Conservation (phyloP, 2,888 invertebrate genomes). For the Ophioninae sp. region DNA sequence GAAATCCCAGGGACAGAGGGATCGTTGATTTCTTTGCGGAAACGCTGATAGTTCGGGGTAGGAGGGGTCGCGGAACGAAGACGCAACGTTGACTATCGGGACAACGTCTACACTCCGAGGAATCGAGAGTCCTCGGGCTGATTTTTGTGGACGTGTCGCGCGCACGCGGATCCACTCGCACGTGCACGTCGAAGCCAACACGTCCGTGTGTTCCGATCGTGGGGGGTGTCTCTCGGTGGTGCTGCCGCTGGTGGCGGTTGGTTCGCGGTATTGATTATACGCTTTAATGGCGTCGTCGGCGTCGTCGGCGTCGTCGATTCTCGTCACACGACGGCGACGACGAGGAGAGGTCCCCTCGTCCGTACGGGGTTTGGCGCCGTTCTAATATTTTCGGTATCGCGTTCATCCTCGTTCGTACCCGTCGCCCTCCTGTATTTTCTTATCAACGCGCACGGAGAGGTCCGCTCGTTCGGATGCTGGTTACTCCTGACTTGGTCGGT, state of each 20-base stretch:
- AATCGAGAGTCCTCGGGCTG: too few species aligned
- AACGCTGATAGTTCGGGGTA: too few species aligned
- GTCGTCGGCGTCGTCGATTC: constrained; percentile 58
- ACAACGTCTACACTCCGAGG: too few species aligned
- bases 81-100: too few species aligned
- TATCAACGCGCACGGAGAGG: background rate
- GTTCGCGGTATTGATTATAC: constrained; percentile 57
- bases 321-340: constrained; percentile 56
- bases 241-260: constrained; percentile 35
- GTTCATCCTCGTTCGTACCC: constrained; percentile 45
- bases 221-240: constrained; percentile 45
- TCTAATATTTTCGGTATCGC: constrained; percentile 43
- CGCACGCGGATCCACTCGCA: background rate
- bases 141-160: too few species aligned
- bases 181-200: background rate
- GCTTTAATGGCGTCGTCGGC: constrained; percentile 53
- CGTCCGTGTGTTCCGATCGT: background rate
- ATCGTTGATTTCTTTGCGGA: too few species aligned
- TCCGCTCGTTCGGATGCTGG: background rate
- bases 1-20: too few species aligned
- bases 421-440: constrained; percentile 15
- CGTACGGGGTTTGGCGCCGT: constrained; percentile 54
- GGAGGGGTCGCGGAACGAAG: too few species aligned
- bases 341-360: constrained; percentile 57
- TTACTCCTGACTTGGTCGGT: background rate